Conservation (phyloP, 2,113 vertebrate species). For the Motacilla alba region DNA sequence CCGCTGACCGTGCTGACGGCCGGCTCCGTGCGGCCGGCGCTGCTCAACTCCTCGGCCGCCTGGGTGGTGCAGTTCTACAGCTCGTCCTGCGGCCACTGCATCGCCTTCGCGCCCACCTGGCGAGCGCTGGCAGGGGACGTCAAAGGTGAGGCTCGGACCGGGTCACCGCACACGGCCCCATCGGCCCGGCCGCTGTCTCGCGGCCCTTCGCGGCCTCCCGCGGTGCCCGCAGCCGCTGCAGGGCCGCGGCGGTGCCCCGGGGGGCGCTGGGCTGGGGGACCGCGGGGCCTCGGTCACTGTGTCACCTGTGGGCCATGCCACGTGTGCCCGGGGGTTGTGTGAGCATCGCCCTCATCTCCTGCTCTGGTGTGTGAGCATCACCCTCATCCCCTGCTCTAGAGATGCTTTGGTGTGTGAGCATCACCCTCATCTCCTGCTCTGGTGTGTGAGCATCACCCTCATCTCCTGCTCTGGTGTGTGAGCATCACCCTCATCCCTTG, state of each 20-base stretch:
- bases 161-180: not conserved
- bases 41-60: conserved; percentile 84
- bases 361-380: not conserved
- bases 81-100: conserved; percentile 93
- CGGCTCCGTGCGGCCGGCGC: conserved; percentile 68
- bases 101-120: conserved; percentile 92
- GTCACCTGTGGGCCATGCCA: not conserved
- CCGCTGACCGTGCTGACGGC: conserved; percentile 82
- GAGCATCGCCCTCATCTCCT: not conserved
- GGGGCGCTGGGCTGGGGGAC: not conserved
- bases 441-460: not conserved
- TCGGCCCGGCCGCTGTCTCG: not conserved
- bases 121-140: conserved; percentile 86
- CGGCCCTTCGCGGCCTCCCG: not conserved
- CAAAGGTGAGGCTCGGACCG: conserved; percentile 75
- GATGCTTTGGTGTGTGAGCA: not conserved
- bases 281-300: not conserved
- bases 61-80: conserved; percentile 96
- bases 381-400: not conserved
- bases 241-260: not conserved
- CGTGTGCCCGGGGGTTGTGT: too few relatives aligned
- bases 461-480: not conserved
- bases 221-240: not conserved
- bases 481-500: not conserved
- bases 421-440: not conserved